These are phyloP conservation scores for Tetheella fluctuosa DNA, from an alignment of 2,888 invertebrate genomes.

Conservation along the genomic window DNA sequence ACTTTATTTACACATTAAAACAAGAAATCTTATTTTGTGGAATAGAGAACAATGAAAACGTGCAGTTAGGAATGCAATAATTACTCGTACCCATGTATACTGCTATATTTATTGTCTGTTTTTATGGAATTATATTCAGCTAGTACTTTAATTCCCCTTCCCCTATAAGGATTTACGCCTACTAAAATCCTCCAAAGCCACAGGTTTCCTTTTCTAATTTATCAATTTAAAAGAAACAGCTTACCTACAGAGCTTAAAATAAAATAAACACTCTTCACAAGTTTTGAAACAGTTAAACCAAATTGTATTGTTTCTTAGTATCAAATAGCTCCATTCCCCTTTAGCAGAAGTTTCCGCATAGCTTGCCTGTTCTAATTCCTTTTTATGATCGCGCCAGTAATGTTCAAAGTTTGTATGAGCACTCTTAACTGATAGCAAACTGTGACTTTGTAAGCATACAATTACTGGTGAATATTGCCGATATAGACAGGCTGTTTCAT, in stretches of 20 bases:
- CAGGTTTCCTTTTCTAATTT: too few species aligned
- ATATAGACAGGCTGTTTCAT: not conserved
- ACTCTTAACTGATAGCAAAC: slow-evolving; percentile 8
- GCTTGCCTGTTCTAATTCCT: slow-evolving; percentile 5
- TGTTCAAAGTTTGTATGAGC: slow-evolving; percentile 15
- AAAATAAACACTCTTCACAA: not conserved
- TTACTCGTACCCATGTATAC: not conserved
- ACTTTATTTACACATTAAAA: not conserved
- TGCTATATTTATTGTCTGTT: not conserved
- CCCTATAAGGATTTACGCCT: too few species aligned
- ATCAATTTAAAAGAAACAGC: too few species aligned
- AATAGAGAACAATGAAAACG: not conserved
- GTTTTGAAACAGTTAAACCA: not conserved
- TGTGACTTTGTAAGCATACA: slow-evolving; percentile 4
- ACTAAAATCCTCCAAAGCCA: too few species aligned
- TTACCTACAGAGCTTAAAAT: too few species aligned
- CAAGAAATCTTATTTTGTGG: not conserved
- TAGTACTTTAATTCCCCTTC: too few species aligned
- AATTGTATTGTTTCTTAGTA: slow-evolving; percentile 1
- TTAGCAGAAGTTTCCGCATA: slow-evolving; percentile 8
- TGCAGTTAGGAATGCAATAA: not conserved
- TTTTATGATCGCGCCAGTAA: slow-evolving; percentile 15
- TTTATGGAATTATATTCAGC: not conserved
- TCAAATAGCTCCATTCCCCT: not conserved
- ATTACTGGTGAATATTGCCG: not conserved